Percentiles rank a stretch among this genome's conserved stretches.
Conservation (phyloP, 2,888 invertebrate species). For the Drosophila nigricruria region DNA sequence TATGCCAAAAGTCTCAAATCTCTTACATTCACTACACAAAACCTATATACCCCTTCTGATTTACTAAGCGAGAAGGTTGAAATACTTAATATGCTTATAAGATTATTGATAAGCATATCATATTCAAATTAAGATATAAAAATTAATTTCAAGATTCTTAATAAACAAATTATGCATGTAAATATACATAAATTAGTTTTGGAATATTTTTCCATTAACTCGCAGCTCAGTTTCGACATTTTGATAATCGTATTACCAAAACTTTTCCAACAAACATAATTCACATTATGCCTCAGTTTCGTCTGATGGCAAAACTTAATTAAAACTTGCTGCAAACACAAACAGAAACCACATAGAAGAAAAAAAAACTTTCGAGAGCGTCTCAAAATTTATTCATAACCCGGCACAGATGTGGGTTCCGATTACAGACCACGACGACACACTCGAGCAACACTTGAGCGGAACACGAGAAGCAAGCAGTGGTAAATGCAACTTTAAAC, state of each 20-base stretch:
- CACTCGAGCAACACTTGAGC: conserved; percentile 22
- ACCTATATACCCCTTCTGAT: not conserved
- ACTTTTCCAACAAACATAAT: conserved; percentile 15
- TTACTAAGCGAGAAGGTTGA: not conserved
- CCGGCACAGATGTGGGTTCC: conserved; percentile 35
- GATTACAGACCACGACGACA: conserved; percentile 48
- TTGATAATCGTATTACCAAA: conserved; percentile 8
- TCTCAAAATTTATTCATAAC: conserved; percentile 30
- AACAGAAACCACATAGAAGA: conserved; percentile 42
- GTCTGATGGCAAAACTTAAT: conserved; percentile 26
- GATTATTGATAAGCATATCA: not conserved
- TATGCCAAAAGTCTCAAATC: too few species aligned
- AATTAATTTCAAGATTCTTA: not conserved
- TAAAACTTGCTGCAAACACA: conserved; percentile 24
- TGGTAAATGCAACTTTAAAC: conserved; percentile 50
- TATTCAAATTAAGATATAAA: not conserved
- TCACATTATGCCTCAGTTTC: conserved; percentile 4
- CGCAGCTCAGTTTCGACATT: not conserved
- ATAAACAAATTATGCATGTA: not conserved
- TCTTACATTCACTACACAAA: not conserved
- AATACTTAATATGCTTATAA: not conserved
- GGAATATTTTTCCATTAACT: not conserved
- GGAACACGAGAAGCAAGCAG: conserved; percentile 3
- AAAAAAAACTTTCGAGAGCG: conserved; percentile 32
- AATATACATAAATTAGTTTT: not conserved